These are phyloP conservation scores for Himantopus leucocephalus DNA, from an alignment of 2,113 vertebrate genomes.

Conservation along the genomic window DNA sequence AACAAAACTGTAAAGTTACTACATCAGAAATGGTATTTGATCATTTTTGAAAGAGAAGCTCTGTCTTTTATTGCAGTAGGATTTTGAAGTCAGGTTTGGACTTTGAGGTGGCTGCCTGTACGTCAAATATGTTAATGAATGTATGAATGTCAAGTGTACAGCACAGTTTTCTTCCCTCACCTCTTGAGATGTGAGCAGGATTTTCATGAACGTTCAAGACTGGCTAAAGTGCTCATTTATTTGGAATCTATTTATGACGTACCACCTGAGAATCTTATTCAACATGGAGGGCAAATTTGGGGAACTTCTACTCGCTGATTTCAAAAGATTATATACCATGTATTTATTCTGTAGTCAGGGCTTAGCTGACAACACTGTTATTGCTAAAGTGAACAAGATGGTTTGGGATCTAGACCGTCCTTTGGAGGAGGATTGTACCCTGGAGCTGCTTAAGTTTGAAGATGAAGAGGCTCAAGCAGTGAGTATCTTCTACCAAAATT, in stretches of 20 bases:
- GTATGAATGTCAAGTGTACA: neutral
- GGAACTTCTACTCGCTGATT: neutral
- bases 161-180: neutral
- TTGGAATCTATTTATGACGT: neutral
- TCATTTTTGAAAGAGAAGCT: neutral
- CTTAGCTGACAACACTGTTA: slow-evolving; percentile 91
- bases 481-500: slow-evolving; percentile 61
- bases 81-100: neutral
- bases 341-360: slow-evolving; percentile 83
- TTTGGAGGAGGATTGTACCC: slow-evolving; percentile 87
- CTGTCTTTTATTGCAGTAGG: neutral
- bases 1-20: neutral
- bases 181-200: neutral
- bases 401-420: slow-evolving; percentile 97
- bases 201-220: neutral
- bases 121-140: neutral
- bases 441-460: slow-evolving; percentile 96
- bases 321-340: neutral
- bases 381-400: slow-evolving; percentile 89
- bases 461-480: slow-evolving; percentile 96
- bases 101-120: neutral
- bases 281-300: neutral
- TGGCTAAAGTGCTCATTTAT: neutral
- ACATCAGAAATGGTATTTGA: neutral
- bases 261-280: neutral